These are phyloP conservation scores for Alitta virens DNA, from an alignment of 2,888 invertebrate genomes.

Conservation along the genomic window DNA sequence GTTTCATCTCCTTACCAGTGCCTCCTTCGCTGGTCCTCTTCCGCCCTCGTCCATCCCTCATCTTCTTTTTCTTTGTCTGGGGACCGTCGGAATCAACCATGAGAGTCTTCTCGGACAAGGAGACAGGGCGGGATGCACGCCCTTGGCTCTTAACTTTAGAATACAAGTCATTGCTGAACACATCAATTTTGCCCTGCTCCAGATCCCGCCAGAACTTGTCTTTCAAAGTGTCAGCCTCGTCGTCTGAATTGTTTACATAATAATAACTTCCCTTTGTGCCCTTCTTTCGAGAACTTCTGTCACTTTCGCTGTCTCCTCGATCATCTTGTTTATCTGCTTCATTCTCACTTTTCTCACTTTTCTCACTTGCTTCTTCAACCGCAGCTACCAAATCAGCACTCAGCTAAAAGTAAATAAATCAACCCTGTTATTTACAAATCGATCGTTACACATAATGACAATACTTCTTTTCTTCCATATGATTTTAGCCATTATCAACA, in stretches of 20 bases:
- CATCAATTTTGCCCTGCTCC: slow-evolving; percentile 51
- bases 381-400: too few relatives aligned
- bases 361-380: too few relatives aligned
- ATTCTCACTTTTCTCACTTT: too few relatives aligned
- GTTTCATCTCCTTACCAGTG: neutral
- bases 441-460: too few relatives aligned
- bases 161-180: slow-evolving; percentile 54
- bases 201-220: slow-evolving; percentile 56
- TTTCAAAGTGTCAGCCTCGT: slow-evolving; percentile 37
- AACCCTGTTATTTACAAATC: too few relatives aligned
- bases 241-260: slow-evolving; percentile 13
- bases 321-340: too few relatives aligned
- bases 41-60: neutral
- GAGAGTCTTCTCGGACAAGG: slow-evolving; percentile 3
- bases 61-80: too few relatives aligned
- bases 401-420: too few relatives aligned
- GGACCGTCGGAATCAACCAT: neutral
- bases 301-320: too few relatives aligned
- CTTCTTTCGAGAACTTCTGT: neutral
- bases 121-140: slow-evolving; percentile 32
- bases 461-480: too few relatives aligned
- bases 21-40: slow-evolving; percentile 4
- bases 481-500: too few relatives aligned
- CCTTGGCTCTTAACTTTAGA: slow-evolving; percentile 52
- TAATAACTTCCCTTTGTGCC: slow-evolving; percentile 3